Evolutionary conservation across 2,113 vertebrate genomes (phyloP), one percentile per base, ranked within the genome.

Genomic region (Hippoglossus stenolepis): DNA sequence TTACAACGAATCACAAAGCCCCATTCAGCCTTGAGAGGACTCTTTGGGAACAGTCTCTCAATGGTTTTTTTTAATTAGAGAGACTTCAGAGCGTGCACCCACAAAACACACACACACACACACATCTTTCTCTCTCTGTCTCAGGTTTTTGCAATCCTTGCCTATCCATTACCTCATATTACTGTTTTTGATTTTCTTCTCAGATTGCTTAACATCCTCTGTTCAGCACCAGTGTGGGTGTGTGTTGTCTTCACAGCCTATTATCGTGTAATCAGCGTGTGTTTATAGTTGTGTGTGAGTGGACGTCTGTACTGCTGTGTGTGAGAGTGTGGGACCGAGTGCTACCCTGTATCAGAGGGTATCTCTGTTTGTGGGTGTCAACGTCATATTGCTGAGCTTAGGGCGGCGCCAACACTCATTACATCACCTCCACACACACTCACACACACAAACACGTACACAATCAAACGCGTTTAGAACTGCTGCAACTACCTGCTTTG

Each of bases 1-100:
- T 94, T 93, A 91, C 90, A 85, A 28, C 66, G 6, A 87, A 84
- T 86, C 84, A 94, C 91, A 93, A 91, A 89, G 90, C 72, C 64
- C 83, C 63, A 91, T 93, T 95, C 84, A 92, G 79, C 72, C 77
- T 80, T 79, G 74, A 90, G 89, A 86, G 79, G 85, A 87, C 83
- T 92, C 85, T 87, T 77, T 68, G 71, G 72, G 79, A 86, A 87
- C 79, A 85, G 75, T 82, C 84, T 83, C 87, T 88, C 86, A 91
- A 86, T 86, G 75, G 70, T 83, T 64, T 92, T 92, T 90, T 93
- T 90, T 85, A 90, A 91, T 91, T 87, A 89, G 79, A 85, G 72
- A 53, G n/a, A 82, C 84, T 54, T 72, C 77, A 77, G 70, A 61
- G 49, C 62, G 47, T 65, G 68, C 65, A 54, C 60, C 65, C 65